Base-by-base conservation (phyloP, 2,797 vertebrate genomes). In the Hydrophis major region DNA sequence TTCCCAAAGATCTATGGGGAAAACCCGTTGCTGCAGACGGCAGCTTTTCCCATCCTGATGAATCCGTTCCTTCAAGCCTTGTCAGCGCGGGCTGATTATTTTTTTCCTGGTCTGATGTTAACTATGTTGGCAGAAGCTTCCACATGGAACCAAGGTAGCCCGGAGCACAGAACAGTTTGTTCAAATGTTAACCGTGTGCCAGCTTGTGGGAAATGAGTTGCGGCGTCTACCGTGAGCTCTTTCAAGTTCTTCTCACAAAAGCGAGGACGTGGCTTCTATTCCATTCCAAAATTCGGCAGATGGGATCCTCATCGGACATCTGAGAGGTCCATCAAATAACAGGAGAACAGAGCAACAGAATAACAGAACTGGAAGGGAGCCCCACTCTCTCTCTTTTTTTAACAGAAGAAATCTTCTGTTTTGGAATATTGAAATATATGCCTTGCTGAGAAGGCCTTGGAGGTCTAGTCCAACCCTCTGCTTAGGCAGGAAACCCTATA, bases 111-210 rank as follows among this genome's bases (percentile, higher is more conserved):
- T 88, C 83, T 25, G 18, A 25, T 18, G 55, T 93, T 93, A 91
- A 88, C 90, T 55, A 55, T 93, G 56, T 88, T 93, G 90, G 86
- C 59, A 88, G 28, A 93, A 87, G 28, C 59, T 88, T 66, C 91
- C 90, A 32, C 28, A 32, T 89, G 86, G 83, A 93, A 83, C 88
- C 55, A 88, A 50, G 11, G 61, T 56, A 61, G 86, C 92, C 86
- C 61, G n/a, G 88, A 90, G 92, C 90, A 56, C 86, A 88, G 83
- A 78, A 60, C 12, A 20, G 89, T 50, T 90, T 90, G 74, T 32
- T 61, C 20, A 8, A 60, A 47, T n/a, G 57, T 90, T 61, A 90
- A 90, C 50, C 88, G 55, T 53, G 59, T 25, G 8, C 7, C 27
- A 8, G 86, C 92, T 74, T 56, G 50, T 59, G 92, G 86, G 89